These are phyloP conservation scores for Synanthedon tipuliformis DNA, from an alignment of 2,888 invertebrate genomes.

Conservation along the genomic window DNA sequence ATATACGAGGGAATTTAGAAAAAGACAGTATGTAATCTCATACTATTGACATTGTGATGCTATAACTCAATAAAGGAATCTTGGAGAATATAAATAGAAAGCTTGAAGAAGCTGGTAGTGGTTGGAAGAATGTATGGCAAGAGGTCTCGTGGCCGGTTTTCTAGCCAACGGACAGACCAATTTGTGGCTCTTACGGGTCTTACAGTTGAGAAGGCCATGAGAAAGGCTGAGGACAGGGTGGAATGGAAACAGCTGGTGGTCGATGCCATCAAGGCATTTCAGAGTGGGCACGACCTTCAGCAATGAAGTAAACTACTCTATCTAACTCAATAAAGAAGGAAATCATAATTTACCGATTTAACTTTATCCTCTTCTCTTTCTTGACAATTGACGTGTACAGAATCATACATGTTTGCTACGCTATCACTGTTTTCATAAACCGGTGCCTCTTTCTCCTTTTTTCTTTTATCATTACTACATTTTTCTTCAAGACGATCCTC, in stretches of 20 bases:
- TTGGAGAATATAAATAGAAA: too few species aligned
- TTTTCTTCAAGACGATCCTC: constrained; percentile 13
- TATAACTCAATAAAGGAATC: neutral
- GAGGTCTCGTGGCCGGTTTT: too few species aligned
- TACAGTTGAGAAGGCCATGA: too few species aligned
- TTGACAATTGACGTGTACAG: constrained; percentile 28
- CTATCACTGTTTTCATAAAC: constrained; percentile 47
- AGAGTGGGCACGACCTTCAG: too few species aligned
- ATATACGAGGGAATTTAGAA: neutral
- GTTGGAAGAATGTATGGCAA: too few species aligned
- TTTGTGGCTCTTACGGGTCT: too few species aligned
- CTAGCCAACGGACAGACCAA: too few species aligned
- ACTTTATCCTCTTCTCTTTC: neutral
- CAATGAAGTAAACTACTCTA: too few species aligned
- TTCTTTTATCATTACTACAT: constrained; percentile 6
- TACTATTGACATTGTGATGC: neutral
- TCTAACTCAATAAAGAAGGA: neutral
- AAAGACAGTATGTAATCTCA: neutral
- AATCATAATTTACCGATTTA: neutral
- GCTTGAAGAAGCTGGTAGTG: too few species aligned
- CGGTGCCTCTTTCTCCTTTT: constrained; percentile 10
- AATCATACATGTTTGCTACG: constrained; percentile 49
- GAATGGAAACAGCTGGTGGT: too few species aligned
- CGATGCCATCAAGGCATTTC: too few species aligned
- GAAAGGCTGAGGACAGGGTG: too few species aligned